Percentiles rank a stretch among this genome's conserved stretches.
Evolutionary conservation across 2,113 vertebrate genomes (phyloP).

Genomic region (Pituophis catenifer): DNA sequence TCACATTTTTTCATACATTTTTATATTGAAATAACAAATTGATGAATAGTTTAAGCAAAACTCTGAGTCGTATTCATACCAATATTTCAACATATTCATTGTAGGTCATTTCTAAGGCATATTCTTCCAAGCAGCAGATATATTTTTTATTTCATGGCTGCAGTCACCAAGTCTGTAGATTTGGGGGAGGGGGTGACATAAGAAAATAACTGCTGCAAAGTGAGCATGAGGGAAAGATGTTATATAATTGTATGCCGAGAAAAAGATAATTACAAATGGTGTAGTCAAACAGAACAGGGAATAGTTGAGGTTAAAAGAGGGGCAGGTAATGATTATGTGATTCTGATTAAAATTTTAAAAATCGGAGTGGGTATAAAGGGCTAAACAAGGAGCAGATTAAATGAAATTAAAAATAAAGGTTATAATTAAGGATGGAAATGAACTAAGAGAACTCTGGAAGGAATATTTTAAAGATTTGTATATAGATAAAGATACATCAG

Average conservation of each 20-base stretch:
- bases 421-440: not conserved
- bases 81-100: not conserved
- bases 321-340: not conserved
- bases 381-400: not conserved
- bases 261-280: not conserved
- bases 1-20: not conserved
- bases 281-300: not conserved
- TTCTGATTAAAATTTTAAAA: not conserved
- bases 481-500: not conserved
- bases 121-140: not conserved
- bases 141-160: not conserved
- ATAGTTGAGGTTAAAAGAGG: not conserved
- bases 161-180: not conserved
- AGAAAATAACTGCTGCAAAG: not conserved
- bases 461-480: not conserved
- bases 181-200: not conserved
- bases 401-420: not conserved
- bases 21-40: not conserved
- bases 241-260: not conserved
- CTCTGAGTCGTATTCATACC: conserved; percentile 7
- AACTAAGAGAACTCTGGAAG: not conserved
- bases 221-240: not conserved
- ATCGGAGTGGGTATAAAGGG: not conserved
- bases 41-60: not conserved
- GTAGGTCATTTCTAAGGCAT: not conserved